Conservation (phyloP, 2,113 vertebrate species). For the Carollia perspicillata region DNA sequence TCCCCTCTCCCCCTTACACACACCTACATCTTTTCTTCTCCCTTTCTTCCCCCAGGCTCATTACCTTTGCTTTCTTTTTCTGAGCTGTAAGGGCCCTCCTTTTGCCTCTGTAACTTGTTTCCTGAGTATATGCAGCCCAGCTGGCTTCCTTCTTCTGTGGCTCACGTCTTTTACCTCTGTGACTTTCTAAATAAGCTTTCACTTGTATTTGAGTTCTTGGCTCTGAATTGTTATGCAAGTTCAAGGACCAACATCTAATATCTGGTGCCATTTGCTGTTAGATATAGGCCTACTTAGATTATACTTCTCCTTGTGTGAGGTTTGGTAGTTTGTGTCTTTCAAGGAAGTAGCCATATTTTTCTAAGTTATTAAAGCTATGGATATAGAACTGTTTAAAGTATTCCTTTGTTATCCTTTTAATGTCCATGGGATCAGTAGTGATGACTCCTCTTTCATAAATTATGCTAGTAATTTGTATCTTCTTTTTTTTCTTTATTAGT, state of each 20-base stretch:
- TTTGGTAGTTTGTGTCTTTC: slow-evolving; percentile 28
- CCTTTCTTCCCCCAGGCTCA: not conserved
- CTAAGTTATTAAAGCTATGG: not conserved
- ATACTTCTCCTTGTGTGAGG: not conserved
- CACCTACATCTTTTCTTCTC: not conserved
- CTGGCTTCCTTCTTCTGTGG: not conserved
- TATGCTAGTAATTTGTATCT: not conserved
- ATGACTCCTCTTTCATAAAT: not conserved
- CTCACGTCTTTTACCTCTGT: not conserved
- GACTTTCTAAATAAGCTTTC: not conserved
- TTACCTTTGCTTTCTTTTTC: not conserved
- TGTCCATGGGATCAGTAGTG: not conserved
- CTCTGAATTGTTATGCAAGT: not conserved
- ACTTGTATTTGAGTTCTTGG: not conserved
- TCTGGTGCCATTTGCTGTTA: not conserved
- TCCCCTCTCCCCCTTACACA: no score
- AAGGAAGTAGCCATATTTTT: not conserved
- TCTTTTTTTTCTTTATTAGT: not conserved
- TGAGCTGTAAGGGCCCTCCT: not conserved
- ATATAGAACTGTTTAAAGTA: not conserved
- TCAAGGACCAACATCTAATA: not conserved
- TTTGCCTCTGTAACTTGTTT: not conserved
- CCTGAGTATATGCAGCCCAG: not conserved
- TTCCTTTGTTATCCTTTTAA: slow-evolving; percentile 27
- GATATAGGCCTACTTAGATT: not conserved